These are phyloP conservation scores for Pheosia tremula DNA, from an alignment of 2,888 invertebrate species.

Conservation along the genomic window DNA sequence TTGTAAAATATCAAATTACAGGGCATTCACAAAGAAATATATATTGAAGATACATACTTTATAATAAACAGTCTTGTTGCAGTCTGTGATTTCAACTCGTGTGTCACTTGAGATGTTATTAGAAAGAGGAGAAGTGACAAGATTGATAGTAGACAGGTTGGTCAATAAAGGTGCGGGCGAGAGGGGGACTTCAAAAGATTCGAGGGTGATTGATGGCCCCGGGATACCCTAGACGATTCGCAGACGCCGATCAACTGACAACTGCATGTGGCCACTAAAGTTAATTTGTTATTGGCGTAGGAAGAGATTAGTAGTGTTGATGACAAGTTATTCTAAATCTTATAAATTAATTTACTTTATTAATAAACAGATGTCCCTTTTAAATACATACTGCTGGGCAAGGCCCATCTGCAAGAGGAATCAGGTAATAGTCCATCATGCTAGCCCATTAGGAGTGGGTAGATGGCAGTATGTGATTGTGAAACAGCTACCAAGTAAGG, in stretches of 20 bases:
- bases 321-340: neutral
- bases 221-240: conserved; percentile 61
- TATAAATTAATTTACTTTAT: neutral
- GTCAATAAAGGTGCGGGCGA: conserved; percentile 51
- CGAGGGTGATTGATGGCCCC: conserved; percentile 62
- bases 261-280: conserved; percentile 39
- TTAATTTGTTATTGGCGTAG: conserved; percentile 50
- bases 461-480: neutral
- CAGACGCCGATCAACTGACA: conserved; percentile 49
- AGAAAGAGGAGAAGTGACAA: conserved; percentile 66
- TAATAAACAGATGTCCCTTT: no score
- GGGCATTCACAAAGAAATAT: neutral
- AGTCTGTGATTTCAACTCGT: conserved; percentile 45
- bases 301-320: conserved; percentile 41
- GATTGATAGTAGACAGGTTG: conserved; percentile 65
- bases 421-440: no score
- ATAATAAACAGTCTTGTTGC: conserved; percentile 32
- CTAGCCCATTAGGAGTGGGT: no score
- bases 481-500: neutral
- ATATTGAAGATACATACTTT: conserved; percentile 9
- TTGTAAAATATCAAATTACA: neutral
- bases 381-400: no score
- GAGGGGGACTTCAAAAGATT: conserved; percentile 69
- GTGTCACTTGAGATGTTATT: conserved; percentile 55
- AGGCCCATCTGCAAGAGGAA: no score